These are phyloP conservation scores for Anabacerthia variegaticeps DNA, from an alignment of 2,797 vertebrate genomes.

Conservation along the genomic window DNA sequence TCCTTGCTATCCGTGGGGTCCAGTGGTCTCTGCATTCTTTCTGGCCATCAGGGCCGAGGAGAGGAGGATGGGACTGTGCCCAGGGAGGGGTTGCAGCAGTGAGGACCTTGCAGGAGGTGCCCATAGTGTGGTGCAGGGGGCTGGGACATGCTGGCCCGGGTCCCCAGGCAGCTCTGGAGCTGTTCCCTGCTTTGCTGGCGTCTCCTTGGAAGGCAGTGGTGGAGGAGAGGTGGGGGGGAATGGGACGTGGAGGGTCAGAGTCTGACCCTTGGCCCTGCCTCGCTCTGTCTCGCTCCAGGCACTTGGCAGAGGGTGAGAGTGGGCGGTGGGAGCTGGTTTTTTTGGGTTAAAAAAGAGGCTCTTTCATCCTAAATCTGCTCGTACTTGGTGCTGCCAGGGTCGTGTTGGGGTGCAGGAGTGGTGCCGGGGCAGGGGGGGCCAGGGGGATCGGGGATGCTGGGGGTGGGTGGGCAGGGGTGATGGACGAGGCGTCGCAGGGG, in stretches of 20 bases:
- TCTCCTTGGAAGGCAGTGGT: not conserved
- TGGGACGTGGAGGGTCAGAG: not conserved
- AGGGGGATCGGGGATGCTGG: not conserved
- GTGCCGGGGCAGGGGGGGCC: not conserved
- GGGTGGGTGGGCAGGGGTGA: not conserved
- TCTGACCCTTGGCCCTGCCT: not conserved
- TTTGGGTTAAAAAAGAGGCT: not conserved
- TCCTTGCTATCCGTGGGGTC: rapidly evolving
- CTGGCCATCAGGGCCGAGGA: not conserved
- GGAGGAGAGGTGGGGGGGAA: not conserved
- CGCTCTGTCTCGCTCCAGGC: not conserved
- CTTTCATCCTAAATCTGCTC: not conserved
- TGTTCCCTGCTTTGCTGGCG: not conserved
- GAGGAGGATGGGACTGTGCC: not conserved
- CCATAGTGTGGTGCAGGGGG: rapidly evolving
- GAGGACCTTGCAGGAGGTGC: not conserved
- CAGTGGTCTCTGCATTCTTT: not conserved
- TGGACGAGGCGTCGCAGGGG: not conserved
- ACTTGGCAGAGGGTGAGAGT: not conserved
- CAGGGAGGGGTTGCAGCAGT: not conserved
- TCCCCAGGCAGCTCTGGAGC: not conserved
- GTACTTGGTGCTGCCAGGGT: not conserved
- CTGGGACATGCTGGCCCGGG: not conserved
- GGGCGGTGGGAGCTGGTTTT: not conserved
- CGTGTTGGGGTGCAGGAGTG: not conserved